Evolutionary conservation across 1,140 invertebrate species (phyloP).

Genomic region (Drosophila seguyi): DNA sequence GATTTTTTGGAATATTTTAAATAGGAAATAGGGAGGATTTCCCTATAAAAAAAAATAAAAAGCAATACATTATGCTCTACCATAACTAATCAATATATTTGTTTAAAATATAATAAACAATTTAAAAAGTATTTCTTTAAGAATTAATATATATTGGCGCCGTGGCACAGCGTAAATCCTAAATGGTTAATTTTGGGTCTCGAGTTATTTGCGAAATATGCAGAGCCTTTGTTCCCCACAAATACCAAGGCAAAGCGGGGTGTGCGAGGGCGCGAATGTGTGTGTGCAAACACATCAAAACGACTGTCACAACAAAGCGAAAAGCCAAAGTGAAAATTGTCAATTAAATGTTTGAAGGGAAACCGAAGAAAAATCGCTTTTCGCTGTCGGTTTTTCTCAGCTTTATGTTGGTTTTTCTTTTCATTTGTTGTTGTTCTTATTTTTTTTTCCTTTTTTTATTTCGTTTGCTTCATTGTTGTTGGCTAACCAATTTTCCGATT

Average conservation of each 20-base stretch:
- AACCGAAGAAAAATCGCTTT: slow-evolving; percentile 46
- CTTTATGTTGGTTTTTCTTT: slow-evolving; percentile 10
- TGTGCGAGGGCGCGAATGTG: slow-evolving; percentile 1
- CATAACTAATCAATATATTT: neutral
- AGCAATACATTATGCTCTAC: neutral
- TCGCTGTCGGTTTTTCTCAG: slow-evolving; percentile 11
- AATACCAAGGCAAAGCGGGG: neutral
- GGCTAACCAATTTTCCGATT: slow-evolving; percentile 66
- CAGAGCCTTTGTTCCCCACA: slow-evolving; percentile 22
- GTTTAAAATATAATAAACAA: no score
- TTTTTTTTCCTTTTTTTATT: neutral
- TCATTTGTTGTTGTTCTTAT: neutral
- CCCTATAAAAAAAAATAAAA: neutral
- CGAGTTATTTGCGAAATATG: slow-evolving; percentile 42
- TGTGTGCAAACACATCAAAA: slow-evolving; percentile 76
- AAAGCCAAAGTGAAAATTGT: slow-evolving; percentile 74
- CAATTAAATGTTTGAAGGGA: slow-evolving; percentile 63
- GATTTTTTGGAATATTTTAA: no score
- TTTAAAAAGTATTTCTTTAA: neutral
- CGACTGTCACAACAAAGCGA: slow-evolving; percentile 76
- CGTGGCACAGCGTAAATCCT: slow-evolving; percentile 15
- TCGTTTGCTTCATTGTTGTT: slow-evolving; percentile 21
- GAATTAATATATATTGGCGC: neutral
- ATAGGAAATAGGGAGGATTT: no score
- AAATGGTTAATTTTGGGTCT: slow-evolving; percentile 68